Evolutionary conservation across 2,113 vertebrate species (phyloP).

Genomic region (Mirounga angustirostris): DNA sequence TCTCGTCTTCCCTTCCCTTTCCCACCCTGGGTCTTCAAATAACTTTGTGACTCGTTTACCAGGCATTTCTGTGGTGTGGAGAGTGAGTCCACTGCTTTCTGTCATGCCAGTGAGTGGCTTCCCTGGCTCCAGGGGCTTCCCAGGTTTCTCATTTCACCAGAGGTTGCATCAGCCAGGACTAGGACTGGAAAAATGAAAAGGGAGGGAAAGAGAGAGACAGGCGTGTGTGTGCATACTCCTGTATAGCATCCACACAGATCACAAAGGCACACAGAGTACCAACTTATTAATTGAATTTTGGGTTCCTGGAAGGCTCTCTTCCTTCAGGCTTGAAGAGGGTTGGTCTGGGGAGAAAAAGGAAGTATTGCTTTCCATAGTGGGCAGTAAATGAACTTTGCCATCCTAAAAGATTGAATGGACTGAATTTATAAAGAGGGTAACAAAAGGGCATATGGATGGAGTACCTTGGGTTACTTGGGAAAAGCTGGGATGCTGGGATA

Average conservation of each 20-base stretch:
- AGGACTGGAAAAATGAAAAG: neutral
- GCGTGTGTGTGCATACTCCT: neutral
- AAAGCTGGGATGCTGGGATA: neutral
- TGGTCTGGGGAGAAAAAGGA: neutral
- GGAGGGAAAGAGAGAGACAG: neutral
- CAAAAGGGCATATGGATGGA: neutral
- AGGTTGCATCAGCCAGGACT: conserved; percentile 30
- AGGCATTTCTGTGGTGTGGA: neutral
- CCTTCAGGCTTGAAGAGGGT: neutral
- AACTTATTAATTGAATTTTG: neutral
- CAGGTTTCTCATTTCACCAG: conserved; percentile 50
- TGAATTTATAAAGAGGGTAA: neutral
- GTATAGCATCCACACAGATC: neutral
- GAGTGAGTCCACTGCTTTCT: neutral
- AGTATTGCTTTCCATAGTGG: neutral
- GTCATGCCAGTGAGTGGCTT: neutral
- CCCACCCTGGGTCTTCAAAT: neutral
- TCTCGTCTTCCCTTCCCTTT: neutral
- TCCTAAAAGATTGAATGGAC: neutral
- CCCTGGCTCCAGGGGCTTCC: conserved; percentile 36
- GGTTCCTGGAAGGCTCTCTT: neutral
- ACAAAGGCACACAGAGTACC: neutral
- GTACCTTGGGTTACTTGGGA: neutral
- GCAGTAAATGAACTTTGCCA: neutral
- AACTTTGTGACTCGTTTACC: neutral